Base-by-base conservation (phyloP, 2,888 invertebrate genomes). In the Polyommatus icarus region DNA sequence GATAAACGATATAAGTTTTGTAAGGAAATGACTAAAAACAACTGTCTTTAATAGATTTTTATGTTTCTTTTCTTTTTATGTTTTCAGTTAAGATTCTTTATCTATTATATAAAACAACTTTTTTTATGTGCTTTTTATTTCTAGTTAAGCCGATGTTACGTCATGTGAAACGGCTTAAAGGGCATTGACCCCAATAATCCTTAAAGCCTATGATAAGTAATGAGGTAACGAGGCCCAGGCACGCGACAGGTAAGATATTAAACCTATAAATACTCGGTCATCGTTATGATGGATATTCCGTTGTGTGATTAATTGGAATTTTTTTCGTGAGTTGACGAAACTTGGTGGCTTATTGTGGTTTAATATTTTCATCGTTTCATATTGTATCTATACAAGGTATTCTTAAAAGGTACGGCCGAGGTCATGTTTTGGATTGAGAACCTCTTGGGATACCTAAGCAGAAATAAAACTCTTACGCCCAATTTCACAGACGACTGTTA, bases 131-230 rank as follows among this genome's bases (percentile, higher is more conserved):
- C 54, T 54, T 18, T 18, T 18, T 18, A 54, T 54, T 54, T 54
- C 54, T 54, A 54, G 54, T 18, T 5, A 54, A 54, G 18, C 15
- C 18, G 54, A 54, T 46, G n/a, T 61, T 20, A 61, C 10, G 1
- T 8, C 2, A 4, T 3, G 8, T 20, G 8, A 24, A 20, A 29
- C 24, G 61, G 24, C 10, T 29, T 15, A 67, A 15, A 67, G 29
- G 15, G 24, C 67, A 29, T 67, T 29, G 67, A 67, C 67, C 67
- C 1, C 67, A 67, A 67, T 67, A 67, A 67, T 67, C 67, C 67
- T 12, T 67, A 29, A 67, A 67, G 67, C 67, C 67, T 67, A 15
- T 29, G 24, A 29, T 29, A 67, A 67, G 24, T 61, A 61, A n/a
- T 57, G 20, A 10, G 24, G 59, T 67, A 67, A 67, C 3, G 67